Evolutionary conservation across 2,113 vertebrate genomes (phyloP).

Genomic region (Petroica traversi): DNA sequence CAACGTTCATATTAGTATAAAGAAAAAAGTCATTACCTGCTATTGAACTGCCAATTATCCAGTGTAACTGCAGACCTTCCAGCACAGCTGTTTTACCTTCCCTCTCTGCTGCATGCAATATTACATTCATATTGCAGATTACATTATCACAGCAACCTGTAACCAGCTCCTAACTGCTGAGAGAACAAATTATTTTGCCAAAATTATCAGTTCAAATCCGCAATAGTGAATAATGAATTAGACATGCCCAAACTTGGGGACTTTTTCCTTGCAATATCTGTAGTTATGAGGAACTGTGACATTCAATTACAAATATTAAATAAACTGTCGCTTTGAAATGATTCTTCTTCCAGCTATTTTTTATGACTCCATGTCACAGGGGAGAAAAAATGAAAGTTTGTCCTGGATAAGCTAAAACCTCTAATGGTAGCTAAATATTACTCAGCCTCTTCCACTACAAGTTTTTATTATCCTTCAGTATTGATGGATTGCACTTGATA

Average conservation of each 20-base stretch:
- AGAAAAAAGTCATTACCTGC: slow-evolving; percentile 59
- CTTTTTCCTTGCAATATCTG: slow-evolving; percentile 12
- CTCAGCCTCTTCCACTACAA: background rate
- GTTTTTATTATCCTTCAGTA: background rate
- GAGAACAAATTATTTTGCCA: slow-evolving; percentile 55
- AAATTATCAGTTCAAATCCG: slow-evolving; percentile 8
- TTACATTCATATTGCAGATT: slow-evolving; percentile 45
- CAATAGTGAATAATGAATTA: slow-evolving; percentile 52
- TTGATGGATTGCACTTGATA: background rate
- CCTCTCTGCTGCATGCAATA: slow-evolving; percentile 23
- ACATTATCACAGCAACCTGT: slow-evolving; percentile 46
- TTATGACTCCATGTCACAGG: background rate
- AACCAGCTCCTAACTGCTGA: slow-evolving; percentile 33
- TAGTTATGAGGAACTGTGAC: slow-evolving; percentile 15
- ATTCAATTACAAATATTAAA: slow-evolving; percentile 59
- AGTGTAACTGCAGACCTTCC: slow-evolving; percentile 1
- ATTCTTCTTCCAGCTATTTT: slow-evolving; percentile 17
- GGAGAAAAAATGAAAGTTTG: background rate
- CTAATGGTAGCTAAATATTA: background rate
- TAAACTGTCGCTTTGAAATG: background rate
- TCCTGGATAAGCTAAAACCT: slow-evolving; percentile 6
- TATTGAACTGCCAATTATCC: slow-evolving; percentile 23
- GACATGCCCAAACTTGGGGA: slow-evolving; percentile 6
- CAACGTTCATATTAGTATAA: slow-evolving; percentile 9
- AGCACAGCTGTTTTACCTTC: slow-evolving; percentile 22